phyloP scores from a whole-genome alignment of 1,140 invertebrate species.

The Oreohelix idahoensis region DNA sequence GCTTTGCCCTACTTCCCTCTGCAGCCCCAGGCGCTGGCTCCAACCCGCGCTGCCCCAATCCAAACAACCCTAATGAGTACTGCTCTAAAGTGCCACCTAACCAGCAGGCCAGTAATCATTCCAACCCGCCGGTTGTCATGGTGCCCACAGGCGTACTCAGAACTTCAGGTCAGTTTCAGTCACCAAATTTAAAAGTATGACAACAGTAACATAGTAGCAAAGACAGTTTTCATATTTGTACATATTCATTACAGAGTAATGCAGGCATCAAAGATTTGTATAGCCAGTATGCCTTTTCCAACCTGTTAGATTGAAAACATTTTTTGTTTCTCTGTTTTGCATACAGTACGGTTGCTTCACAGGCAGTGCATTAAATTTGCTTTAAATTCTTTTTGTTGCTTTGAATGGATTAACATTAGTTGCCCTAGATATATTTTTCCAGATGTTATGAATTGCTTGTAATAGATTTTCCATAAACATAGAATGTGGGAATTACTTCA shows the following conservation, averaged over 20 bases:
- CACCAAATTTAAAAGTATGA: neutral
- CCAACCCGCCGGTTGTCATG: constrained; percentile 83
- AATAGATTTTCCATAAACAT: too few species aligned
- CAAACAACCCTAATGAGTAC: constrained; percentile 92
- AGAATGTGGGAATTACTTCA: neutral
- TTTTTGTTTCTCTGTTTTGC: neutral
- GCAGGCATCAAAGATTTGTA: neutral
- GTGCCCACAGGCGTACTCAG: constrained; percentile 90
- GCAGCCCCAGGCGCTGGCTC: constrained; percentile 13
- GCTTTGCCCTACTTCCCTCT: neutral
- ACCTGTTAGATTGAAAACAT: neutral
- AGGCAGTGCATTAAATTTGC: neutral
- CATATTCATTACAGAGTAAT: too few species aligned
- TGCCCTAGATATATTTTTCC: too few species aligned
- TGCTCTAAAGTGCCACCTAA: constrained; percentile 88
- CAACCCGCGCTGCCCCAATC: constrained; percentile 79
- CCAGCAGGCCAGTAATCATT: constrained; percentile 78
- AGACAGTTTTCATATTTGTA: too few species aligned
- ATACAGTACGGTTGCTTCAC: neutral
- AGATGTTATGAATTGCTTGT: too few species aligned
- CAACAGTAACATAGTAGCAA: too few species aligned
- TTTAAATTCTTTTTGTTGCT: neutral
- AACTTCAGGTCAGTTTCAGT: constrained; percentile 65
- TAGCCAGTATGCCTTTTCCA: neutral
- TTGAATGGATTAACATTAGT: neutral